phyloP scores from a whole-genome alignment of 2,113 vertebrate genomes.

The Nannobrachium achirus region DNA sequence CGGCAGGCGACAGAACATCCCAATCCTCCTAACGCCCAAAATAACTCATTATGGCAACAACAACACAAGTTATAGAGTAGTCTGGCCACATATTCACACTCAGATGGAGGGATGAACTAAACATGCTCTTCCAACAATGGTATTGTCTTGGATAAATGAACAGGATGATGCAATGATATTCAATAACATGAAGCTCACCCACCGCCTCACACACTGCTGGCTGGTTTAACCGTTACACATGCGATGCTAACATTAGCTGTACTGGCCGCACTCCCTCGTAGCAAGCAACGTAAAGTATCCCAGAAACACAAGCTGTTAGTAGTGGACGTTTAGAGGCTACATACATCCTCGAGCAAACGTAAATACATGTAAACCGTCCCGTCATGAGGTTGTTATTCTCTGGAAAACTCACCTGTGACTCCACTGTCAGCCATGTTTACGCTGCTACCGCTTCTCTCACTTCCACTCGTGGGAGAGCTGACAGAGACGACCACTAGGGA shows the following conservation, averaged over 20 bases:
- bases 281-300: background rate
- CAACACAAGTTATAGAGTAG: background rate
- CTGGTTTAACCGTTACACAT: too few relatives aligned
- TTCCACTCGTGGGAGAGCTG: background rate
- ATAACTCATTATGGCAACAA: background rate
- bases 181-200: background rate
- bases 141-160: background rate
- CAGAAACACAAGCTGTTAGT: too few relatives aligned
- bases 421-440: conserved; percentile 80
- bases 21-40: background rate
- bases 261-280: conserved; percentile 14
- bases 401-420: conserved; percentile 61
- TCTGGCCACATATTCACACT: background rate
- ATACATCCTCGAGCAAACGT: background rate
- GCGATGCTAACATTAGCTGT: conserved; percentile 61
- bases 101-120: background rate
- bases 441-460: conserved; percentile 27
- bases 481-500: background rate
- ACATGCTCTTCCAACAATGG: background rate
- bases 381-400: conserved; percentile 43
- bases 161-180: conserved; percentile 67
- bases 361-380: fast-evolving
- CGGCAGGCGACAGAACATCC: too few relatives aligned
- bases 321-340: fast-evolving
- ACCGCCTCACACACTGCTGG: background rate